A percentile compares a stretch with the other conserved stretches of the same genome.
These are phyloP conservation scores for Gonatopus flavifemur DNA, from an alignment of 1,140 invertebrate species.

Conservation along the genomic window DNA sequence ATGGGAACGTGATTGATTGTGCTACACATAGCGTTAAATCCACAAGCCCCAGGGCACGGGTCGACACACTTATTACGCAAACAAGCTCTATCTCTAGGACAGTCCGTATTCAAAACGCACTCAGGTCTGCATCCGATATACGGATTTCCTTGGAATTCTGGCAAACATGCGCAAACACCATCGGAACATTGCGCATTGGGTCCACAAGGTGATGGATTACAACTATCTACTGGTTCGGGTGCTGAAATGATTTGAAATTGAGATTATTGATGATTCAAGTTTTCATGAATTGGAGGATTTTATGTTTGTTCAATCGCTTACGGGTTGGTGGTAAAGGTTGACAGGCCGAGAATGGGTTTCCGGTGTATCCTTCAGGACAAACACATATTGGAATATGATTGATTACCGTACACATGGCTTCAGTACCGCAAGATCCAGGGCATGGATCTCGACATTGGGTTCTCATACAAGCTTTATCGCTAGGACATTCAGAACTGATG, in stretches of 20 bases:
- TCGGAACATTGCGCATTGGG: conserved; percentile 60
- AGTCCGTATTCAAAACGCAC: conserved; percentile 58
- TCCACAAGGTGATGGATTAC: conserved; percentile 51
- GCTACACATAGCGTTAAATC: conserved; percentile 58
- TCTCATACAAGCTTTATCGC: conserved; percentile 69
- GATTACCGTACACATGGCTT: conserved; percentile 41
- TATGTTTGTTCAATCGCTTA: conserved; percentile 9
- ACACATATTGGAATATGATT: conserved; percentile 47
- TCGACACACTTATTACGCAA: conserved; percentile 59
- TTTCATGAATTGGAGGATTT: neutral
- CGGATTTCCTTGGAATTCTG: conserved; percentile 69
- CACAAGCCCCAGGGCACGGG: conserved; percentile 62
- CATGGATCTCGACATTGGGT: conserved; percentile 72
- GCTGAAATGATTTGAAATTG: conserved; percentile 18
- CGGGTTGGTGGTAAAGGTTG: conserved; percentile 45
- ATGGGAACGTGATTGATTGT: conserved; percentile 59
- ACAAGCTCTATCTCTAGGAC: conserved; percentile 56
- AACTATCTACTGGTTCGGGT: conserved; percentile 13
- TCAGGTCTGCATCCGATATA: conserved; percentile 59
- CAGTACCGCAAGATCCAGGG: conserved; percentile 58
- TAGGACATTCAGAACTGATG: conserved; percentile 70
- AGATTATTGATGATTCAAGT: neutral
- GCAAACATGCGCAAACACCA: conserved; percentile 63
- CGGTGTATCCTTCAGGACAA: conserved; percentile 49
- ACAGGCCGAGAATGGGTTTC: conserved; percentile 61